Evolutionary conservation across 2,888 invertebrate genomes (phyloP), one percentile per base, ranked within the genome.

Genomic region (Melangyna quadrimaculata): DNA sequence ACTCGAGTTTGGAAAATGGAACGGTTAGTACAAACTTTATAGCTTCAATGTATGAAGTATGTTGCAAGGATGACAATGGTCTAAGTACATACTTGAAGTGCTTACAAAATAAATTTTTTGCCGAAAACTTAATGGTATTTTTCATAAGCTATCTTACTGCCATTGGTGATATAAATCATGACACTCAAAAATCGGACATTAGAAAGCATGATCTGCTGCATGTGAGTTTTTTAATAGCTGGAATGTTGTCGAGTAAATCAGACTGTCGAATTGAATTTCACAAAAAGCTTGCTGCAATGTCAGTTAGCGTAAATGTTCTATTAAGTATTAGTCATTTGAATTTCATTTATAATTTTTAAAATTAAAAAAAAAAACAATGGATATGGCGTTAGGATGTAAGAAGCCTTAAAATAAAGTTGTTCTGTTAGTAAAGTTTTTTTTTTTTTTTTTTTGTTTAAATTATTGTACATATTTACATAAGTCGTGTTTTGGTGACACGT

Each of bases 211-310:
- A 86, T 2, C 17, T 17, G 4, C 2, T 73, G 19, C 86, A 86
- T 59, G 45, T 86, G 10, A 86, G 77, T 65, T 86, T 86, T 12
- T 63, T 86, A 7, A 73, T 81, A 29, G 86, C 86, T 43, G 81
- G 61, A 5, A 70, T 81, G 77, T 55, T 86, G 55, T 77, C 77
- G 0, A 72, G 29, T 17, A 81, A 65, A 14, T 77, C 86, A 4
- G 69, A 70, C 1, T 81, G 77, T 51, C 69, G 86, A 22, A 17
- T 78, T 43, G 86, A 86, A 12, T 86, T 86, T 57, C 72, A 86
- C 29, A 81, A 57, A 27, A 70, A 51, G 27, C 57, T 86, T 8
- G 67, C 86, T 19, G 77, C 29, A 10, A 65, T 65, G 24, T 27
- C 67, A 12, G 22, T 80, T 9, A 73, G 45, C 40, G 55, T 61